A percentile compares a stretch with the other conserved stretches of the same genome.
Evolutionary conservation across 2,797 vertebrate species (phyloP).

Genomic region (Fistularia commersonii): DNA sequence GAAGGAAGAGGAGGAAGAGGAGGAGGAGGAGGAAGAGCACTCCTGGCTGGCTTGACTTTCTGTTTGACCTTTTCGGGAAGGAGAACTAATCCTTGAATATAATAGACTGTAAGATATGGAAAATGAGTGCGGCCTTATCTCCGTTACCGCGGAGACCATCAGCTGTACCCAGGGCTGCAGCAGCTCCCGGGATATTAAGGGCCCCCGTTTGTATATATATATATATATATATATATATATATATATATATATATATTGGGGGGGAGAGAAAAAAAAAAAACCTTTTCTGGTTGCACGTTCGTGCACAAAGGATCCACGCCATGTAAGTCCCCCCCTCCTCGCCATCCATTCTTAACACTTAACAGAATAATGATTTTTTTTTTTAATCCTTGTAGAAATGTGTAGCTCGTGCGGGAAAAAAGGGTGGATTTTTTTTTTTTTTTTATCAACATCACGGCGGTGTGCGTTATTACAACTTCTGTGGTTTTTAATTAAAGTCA

Average conservation of each 20-base stretch:
- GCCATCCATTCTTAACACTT: too few species aligned
- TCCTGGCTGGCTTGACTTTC: slow-evolving; percentile 89
- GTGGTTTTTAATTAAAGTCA: slow-evolving; percentile 3
- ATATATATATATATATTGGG: slow-evolving; percentile 88
- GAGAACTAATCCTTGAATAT: slow-evolving; percentile 97
- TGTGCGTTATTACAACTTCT: not conserved
- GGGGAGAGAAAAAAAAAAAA: too few species aligned
- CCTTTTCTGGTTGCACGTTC: slow-evolving; percentile 74
- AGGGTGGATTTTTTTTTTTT: too few species aligned
- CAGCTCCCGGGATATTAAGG: slow-evolving; percentile 89
- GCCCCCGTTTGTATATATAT: slow-evolving; percentile 86
- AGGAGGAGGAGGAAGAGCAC: slow-evolving; percentile 53
- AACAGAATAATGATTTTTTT: not conserved
- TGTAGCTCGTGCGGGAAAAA: too few species aligned
- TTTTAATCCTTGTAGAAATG: too few species aligned
- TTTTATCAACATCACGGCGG: too few species aligned
- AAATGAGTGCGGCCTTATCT: slow-evolving; percentile 93
- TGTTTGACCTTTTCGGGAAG: slow-evolving; percentile 95
- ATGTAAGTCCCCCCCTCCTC: slow-evolving; percentile 59
- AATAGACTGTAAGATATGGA: slow-evolving; percentile 97
- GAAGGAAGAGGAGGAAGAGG: slow-evolving; percentile 9
- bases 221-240: slow-evolving; percentile 85
- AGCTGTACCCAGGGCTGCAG: slow-evolving; percentile 67
- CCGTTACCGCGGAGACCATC: slow-evolving; percentile 95
- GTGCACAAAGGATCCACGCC: slow-evolving; percentile 70